Base-by-base conservation (phyloP, 2,888 invertebrate species). In the Tolmerus cingulatus region DNA sequence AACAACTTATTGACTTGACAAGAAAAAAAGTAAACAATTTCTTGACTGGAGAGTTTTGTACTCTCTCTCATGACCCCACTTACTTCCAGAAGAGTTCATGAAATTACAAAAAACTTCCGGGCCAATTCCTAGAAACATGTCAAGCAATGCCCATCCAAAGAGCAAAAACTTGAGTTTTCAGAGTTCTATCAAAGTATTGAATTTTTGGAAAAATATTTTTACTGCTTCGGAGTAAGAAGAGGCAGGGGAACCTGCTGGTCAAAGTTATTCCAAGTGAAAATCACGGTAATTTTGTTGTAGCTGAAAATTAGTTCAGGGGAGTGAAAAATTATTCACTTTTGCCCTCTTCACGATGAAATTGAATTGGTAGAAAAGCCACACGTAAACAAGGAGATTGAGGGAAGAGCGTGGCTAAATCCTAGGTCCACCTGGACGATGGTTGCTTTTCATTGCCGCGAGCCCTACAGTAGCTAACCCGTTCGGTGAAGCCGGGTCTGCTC, bases 221-320 rank as follows among this genome's bases (percentile, higher is more conserved):
- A 66, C 66, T 66, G 23, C 55, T 5, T 57, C 23, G 57, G 2
- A 66, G 16, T n/a, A 46, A 46, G 43, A 46, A 16, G 14, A 46
- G 16, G 57, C 23, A 23, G 57, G 57, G 8, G 23, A 23, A 23
- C 12, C 19, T 57, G 57, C 34, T 34, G 34, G 66, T 27, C 66
- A 66, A 66, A 66, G 66, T 66, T 66, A 66, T 66, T 12, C 23
- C 12, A 66, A 66, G 66, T 66, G 66, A 27, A 79, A 79, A 79
- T 79, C 79, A 79, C 79, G 2, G 46, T 78, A 78, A 78, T 51
- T 51, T 51, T 43, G 51, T 16, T 78, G 30, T 51, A 79, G 27
- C 51, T 79, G 79, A 79, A 79, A 79, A 79, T 79, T 79, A 51
- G 79, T 51, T 79, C 43, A 51, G 79, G 40, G 30, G 51, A 79